Percentiles rank a stretch among this genome's conserved stretches.
phyloP scores from a whole-genome alignment of 2,113 vertebrate species.

The Corythornis cristatus region DNA sequence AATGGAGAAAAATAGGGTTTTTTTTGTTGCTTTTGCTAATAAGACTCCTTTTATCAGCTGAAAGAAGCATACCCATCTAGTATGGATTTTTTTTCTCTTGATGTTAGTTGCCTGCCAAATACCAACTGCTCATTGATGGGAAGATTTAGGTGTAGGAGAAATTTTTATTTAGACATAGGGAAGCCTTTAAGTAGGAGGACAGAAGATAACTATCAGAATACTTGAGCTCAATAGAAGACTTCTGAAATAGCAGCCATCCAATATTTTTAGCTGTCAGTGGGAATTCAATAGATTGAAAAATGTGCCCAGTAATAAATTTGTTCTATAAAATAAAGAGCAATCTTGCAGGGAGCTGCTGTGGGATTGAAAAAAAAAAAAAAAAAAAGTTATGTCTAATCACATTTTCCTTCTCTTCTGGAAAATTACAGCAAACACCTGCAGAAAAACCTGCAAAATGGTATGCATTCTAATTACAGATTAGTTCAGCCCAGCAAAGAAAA shows the following conservation, averaged over 20 bases:
- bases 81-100: neutral
- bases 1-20: neutral
- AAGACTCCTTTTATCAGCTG: neutral
- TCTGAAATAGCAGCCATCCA: neutral
- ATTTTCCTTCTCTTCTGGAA: neutral
- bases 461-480: neutral
- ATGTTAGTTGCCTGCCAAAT: neutral
- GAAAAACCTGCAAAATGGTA: neutral
- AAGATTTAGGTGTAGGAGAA: neutral
- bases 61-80: neutral
- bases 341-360: neutral
- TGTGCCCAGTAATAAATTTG: constrained; percentile 6
- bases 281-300: constrained; percentile 28
- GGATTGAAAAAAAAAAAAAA: neutral
- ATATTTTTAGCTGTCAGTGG: neutral
- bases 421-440: neutral
- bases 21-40: neutral
- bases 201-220: neutral
- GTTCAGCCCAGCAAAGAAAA: neutral
- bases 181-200: constrained; percentile 7
- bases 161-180: neutral
- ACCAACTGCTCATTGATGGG: neutral
- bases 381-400: neutral
- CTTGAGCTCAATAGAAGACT: neutral
- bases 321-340: neutral